Evolutionary conservation across 2,797 vertebrate genomes (phyloP).

Genomic region (Eospalax fontanierii): DNA sequence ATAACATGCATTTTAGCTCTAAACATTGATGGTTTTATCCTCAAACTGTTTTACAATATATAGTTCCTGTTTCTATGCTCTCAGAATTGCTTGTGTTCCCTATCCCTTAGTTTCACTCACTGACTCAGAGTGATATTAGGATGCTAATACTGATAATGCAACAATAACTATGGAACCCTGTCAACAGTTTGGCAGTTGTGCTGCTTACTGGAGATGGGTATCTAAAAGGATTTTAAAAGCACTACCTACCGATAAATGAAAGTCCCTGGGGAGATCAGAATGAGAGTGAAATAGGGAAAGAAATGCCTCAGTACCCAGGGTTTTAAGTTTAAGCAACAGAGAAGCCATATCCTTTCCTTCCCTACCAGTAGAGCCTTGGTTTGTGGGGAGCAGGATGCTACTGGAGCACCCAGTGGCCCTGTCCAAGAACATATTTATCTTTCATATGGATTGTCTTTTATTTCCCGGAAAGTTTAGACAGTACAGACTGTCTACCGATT

Average conservation of each 20-base stretch:
- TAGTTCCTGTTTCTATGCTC: background rate
- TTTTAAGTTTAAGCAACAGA: slow-evolving; percentile 83
- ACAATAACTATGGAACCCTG: background rate
- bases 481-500: slow-evolving; percentile 44
- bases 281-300: slow-evolving; percentile 62
- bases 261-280: slow-evolving; percentile 75
- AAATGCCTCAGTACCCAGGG: slow-evolving; percentile 75
- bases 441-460: slow-evolving; percentile 73
- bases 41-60: background rate
- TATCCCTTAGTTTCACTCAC: background rate
- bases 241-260: slow-evolving; percentile 84
- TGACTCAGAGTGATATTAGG: background rate
- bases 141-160: slow-evolving; percentile 25
- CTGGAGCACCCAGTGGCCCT: slow-evolving; percentile 78
- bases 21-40: background rate
- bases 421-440: slow-evolving; percentile 81
- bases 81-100: background rate
- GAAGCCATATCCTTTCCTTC: slow-evolving; percentile 82
- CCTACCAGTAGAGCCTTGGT: slow-evolving; percentile 79
- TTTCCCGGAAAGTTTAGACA: slow-evolving; percentile 59
- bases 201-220: background rate
- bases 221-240: slow-evolving; percentile 83
- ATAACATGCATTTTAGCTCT: background rate
- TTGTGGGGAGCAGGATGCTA: slow-evolving; percentile 81
- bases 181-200: slow-evolving; percentile 73